phyloP scores from a whole-genome alignment of 2,888 invertebrate genomes.

The Augochlorella aurata region DNA sequence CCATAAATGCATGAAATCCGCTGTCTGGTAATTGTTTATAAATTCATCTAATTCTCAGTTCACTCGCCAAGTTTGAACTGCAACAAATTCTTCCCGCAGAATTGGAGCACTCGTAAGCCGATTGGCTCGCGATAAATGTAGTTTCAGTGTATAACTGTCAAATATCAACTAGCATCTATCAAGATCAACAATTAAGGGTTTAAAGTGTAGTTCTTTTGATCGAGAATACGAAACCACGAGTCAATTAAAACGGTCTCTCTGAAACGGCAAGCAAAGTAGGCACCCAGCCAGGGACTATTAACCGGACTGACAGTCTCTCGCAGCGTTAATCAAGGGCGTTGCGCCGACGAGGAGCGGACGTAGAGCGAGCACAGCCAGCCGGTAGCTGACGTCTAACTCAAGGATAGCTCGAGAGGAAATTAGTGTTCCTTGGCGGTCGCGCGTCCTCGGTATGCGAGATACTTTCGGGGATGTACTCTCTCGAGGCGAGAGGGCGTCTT shows the following conservation, averaged over 20 bases:
- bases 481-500: slow-evolving; percentile 72
- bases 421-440: slow-evolving; percentile 76
- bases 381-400: slow-evolving; percentile 79
- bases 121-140: no score
- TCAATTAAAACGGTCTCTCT: not conserved
- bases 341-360: slow-evolving; percentile 32
- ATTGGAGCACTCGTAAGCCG: no score
- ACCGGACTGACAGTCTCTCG: slow-evolving; percentile 44
- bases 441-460: slow-evolving; percentile 74
- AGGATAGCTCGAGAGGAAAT: slow-evolving; percentile 73
- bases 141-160: no score
- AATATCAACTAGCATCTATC: no score
- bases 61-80: no score
- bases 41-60: no score
- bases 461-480: slow-evolving; percentile 68
- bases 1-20: no score
- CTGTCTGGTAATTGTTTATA: no score
- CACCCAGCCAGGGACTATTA: slow-evolving; percentile 3
- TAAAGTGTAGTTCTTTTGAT: not conserved
- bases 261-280: not conserved
- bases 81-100: no score
- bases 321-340: slow-evolving; percentile 47
- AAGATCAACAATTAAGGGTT: no score
- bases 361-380: slow-evolving; percentile 23
- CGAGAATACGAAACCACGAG: slow-evolving; percentile 2